These are phyloP conservation scores for Spea hammondii DNA, from an alignment of 2,797 vertebrate genomes.

Conservation along the genomic window DNA sequence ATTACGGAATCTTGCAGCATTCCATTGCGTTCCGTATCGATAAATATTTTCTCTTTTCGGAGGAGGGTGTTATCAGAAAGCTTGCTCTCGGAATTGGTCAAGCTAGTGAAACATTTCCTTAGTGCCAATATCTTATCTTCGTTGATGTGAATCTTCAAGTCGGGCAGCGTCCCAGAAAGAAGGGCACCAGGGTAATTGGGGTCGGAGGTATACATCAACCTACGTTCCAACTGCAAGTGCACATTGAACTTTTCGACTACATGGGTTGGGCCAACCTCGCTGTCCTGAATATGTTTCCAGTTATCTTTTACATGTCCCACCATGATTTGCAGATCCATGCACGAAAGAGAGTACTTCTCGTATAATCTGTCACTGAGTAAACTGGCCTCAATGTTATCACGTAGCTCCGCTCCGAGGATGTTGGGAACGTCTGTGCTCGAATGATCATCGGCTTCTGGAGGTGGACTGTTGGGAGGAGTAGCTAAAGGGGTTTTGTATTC, in stretches of 20 bases:
- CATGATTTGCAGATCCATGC: conserved; percentile 97
- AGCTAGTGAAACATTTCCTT: conserved; percentile 81
- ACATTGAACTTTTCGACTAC: conserved; percentile 98
- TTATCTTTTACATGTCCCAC: conserved; percentile 92
- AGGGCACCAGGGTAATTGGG: conserved; percentile 94
- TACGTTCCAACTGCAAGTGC: conserved; percentile 87
- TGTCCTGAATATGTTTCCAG: conserved; percentile 94
- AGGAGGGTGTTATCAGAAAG: conserved; percentile 72
- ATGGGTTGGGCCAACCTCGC: conserved; percentile 91
- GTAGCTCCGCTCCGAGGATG: conserved; percentile 71
- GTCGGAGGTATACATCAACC: conserved; percentile 93
- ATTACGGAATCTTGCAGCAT: conserved; percentile 85
- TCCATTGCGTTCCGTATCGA: conserved; percentile 78
- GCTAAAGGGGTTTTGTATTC: conserved; percentile 93
- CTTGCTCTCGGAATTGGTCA: conserved; percentile 70
- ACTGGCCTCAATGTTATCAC: conserved; percentile 70
- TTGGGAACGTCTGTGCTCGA: conserved; percentile 63
- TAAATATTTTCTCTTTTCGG: conserved; percentile 85
- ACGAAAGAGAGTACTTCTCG: conserved; percentile 89
- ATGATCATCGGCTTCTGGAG: conserved; percentile 69
- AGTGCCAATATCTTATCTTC: conserved; percentile 92
- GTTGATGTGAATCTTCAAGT: conserved; percentile 95
- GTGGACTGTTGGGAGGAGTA: conserved; percentile 85
- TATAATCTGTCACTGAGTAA: conserved; percentile 86
- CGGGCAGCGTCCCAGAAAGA: conserved; percentile 88